Percentiles rank a stretch among this genome's conserved stretches.
These are phyloP conservation scores for Petrocephalus schoutedeni DNA, from an alignment of 2,797 vertebrate genomes.

Conservation along the genomic window DNA sequence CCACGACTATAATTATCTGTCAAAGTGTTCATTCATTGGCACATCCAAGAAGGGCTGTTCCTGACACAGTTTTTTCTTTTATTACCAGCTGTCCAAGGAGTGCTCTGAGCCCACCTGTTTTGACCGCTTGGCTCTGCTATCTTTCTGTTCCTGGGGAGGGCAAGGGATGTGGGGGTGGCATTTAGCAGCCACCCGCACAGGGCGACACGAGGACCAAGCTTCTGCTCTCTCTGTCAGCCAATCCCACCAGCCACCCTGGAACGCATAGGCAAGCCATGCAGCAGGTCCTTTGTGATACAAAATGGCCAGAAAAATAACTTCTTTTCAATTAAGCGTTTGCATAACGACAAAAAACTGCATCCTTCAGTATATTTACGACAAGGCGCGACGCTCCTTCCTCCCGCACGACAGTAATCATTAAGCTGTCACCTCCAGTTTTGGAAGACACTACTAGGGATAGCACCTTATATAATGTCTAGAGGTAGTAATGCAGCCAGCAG, in stretches of 20 bases:
- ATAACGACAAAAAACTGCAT: slow-evolving; percentile 40
- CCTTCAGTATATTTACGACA: slow-evolving; percentile 38
- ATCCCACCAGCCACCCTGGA: not conserved
- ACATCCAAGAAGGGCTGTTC: not conserved
- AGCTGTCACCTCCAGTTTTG: slow-evolving; percentile 25
- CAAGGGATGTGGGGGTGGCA: no score
- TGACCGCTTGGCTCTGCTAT: not conserved
- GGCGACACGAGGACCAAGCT: not conserved
- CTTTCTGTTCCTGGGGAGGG: not conserved
- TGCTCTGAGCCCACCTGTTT: not conserved
- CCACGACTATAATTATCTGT: slow-evolving; percentile 3
- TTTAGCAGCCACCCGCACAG: not conserved
- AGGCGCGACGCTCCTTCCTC: slow-evolving; percentile 15
- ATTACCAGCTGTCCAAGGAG: not conserved
- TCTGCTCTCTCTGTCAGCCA: not conserved
- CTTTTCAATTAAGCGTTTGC: slow-evolving; percentile 37
- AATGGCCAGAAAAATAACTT: slow-evolving; percentile 37
- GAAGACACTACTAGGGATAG: slow-evolving; percentile 26
- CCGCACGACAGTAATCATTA: slow-evolving; percentile 26
- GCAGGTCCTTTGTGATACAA: slow-evolving; percentile 41
- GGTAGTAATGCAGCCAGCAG: slow-evolving; percentile 23
- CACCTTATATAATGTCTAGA: slow-evolving; percentile 26
- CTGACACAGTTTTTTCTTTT: not conserved
- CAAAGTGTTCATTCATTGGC: not conserved
- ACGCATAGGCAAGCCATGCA: not conserved